phyloP scores from a whole-genome alignment of 2,888 invertebrate genomes.

The Allolobophora icterica region DNA sequence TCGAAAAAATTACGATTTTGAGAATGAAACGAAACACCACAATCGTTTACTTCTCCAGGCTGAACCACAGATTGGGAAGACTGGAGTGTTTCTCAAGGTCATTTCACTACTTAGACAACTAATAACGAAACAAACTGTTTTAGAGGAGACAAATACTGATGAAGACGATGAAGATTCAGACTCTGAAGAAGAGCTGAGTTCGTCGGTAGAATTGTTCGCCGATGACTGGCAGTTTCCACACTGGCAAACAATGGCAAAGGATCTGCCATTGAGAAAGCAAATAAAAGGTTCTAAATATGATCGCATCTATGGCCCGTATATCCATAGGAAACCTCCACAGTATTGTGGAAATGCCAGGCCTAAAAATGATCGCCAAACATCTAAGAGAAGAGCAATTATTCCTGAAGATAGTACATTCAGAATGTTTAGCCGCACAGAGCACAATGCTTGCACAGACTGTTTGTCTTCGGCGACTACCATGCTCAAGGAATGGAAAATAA shows the following conservation, averaged over 20 bases:
- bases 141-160: background rate
- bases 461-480: background rate
- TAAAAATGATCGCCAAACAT: background rate
- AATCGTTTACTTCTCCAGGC: constrained; percentile 37
- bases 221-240: constrained; percentile 38
- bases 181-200: background rate
- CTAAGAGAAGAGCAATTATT: background rate
- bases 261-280: background rate
- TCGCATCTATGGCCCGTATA: background rate
- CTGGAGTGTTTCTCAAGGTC: constrained; percentile 36
- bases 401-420: background rate
- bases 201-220: background rate
- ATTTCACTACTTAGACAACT: constrained; percentile 22
- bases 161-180: background rate
- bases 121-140: background rate
- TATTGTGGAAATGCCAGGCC: background rate
- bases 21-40: constrained; percentile 31
- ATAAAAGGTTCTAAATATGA: background rate
- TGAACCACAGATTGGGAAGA: constrained; percentile 39
- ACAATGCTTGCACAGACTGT: background rate
- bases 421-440: background rate
- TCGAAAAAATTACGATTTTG: constrained; percentile 26
- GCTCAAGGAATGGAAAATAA: background rate
- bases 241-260: constrained; percentile 35
- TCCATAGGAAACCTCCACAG: background rate